Evolutionary conservation across 2,113 vertebrate species (phyloP), one percentile per base, ranked within the genome.

Genomic region (Myrmophylax atrothorax): DNA sequence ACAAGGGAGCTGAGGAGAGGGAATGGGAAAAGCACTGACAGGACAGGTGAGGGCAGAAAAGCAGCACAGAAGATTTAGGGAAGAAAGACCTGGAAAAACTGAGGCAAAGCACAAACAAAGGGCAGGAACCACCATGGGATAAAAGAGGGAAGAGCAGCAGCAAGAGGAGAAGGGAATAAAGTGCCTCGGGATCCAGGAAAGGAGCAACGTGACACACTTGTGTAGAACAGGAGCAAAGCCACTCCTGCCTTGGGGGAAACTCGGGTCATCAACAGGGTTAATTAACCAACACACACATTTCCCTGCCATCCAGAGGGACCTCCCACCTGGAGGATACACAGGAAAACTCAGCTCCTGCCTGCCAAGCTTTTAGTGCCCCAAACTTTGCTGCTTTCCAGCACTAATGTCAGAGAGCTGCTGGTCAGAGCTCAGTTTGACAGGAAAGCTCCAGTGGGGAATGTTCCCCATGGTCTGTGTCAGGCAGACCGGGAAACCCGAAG

Each of bases 111-210:
- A 86, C 8, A 88, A 88, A 84, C 0, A 2, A 58, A 85, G 8
- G 28, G 49, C 44, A 80, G 46, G 49, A 83, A 40, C 14, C 9
- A 35, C 13, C 40, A 15, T 0, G 0, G 33, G 52, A 3, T 1
- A 67, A 90, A 81, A 26, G 0, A 9, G 0, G 20, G 52, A 53
- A 68, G 14, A 35, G 29, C 2, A 35, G 28, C 0, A 0, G 42
- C 23, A 38, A 18, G 22, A 58, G 58, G n/a, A 40, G 18, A 35
- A 73, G 38, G 60, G 55, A 84, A 72, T 23, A 18, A 78, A 78
- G 67, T 0, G 1, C 23, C 64, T 62, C 3, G 6, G n/a, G 35
- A 67, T 33, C 7, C 74, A 87, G 60, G 38, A 26, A 46, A 55
- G 33, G 18, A 68, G 18, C 18, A 69, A 22, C 52, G 13, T 0